phyloP scores from a whole-genome alignment of 2,113 vertebrate genomes.

The Myiozetetes cayanensis region DNA sequence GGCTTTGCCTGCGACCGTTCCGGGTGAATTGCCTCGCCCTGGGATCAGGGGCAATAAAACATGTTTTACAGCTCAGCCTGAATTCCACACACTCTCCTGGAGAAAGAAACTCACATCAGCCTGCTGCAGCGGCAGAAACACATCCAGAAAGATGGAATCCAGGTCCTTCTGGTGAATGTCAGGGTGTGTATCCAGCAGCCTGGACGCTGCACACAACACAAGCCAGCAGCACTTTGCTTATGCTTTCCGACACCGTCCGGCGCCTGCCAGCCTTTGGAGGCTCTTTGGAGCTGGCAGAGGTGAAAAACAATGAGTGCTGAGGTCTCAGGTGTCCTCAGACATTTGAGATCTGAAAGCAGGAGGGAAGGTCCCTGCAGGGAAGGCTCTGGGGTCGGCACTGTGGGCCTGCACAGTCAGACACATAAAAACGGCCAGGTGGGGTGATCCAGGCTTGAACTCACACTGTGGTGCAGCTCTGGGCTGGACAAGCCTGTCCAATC shows the following conservation, averaged over 20 bases:
- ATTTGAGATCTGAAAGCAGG: background rate
- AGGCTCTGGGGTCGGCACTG: background rate
- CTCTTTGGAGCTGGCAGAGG: background rate
- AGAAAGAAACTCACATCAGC: background rate
- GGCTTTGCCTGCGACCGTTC: background rate
- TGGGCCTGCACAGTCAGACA: background rate
- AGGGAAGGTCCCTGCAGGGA: background rate
- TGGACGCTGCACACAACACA: fast-evolving
- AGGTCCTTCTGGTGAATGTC: constrained; percentile 30
- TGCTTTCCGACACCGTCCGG: background rate
- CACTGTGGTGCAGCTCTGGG: background rate
- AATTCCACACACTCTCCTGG: background rate
- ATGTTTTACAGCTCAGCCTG: background rate
- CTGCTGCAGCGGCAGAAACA: background rate
- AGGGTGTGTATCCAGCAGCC: background rate
- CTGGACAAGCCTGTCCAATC: background rate
- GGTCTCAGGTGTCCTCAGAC: background rate
- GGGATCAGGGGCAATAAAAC: background rate
- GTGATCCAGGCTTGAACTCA: background rate
- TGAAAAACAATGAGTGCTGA: background rate
- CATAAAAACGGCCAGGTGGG: background rate
- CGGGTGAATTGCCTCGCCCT: background rate
- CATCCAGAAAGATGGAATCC: background rate
- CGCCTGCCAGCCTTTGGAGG: background rate
- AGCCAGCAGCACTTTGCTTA: background rate